Percentiles rank a stretch among this genome's conserved stretches.
phyloP scores from a whole-genome alignment of 2,113 vertebrate genomes.

The Odobenus rosmarus region DNA sequence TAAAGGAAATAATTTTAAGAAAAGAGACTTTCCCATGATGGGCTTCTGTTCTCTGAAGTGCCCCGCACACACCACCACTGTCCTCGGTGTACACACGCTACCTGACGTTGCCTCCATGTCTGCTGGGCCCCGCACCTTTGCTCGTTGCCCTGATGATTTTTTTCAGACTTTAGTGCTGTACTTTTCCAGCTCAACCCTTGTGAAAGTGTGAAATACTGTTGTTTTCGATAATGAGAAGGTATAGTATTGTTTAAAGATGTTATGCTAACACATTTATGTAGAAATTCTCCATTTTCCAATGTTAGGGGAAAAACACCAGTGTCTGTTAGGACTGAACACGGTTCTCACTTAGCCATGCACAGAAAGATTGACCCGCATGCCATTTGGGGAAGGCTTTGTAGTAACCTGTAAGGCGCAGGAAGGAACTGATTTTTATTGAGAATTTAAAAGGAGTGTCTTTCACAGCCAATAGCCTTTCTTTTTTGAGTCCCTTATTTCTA shows the following conservation, averaged over 20 bases:
- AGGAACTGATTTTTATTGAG: constrained; percentile 29
- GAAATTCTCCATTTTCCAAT: neutral
- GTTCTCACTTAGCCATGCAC: neutral
- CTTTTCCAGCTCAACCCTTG: constrained; percentile 17
- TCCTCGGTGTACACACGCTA: neutral
- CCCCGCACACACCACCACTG: neutral
- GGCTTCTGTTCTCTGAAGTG: neutral
- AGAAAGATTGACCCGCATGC: neutral
- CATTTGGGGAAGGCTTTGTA: neutral
- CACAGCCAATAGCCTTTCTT: constrained; percentile 38
- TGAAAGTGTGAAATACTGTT: constrained; percentile 3
- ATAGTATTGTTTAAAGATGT: neutral
- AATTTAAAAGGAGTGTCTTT: constrained; percentile 48
- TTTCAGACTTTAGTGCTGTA: neutral
- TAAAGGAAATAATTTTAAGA: constrained; percentile 39
- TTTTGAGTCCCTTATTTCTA: constrained; percentile 51
- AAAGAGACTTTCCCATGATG: constrained; percentile 31
- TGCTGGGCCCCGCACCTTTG: neutral
- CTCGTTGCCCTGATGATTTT: neutral
- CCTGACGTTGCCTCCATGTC: neutral
- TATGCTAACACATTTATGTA: neutral
- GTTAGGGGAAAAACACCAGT: neutral
- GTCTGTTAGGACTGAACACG: neutral
- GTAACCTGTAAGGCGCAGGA: neutral
- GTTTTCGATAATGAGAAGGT: neutral